A percentile compares a stretch with the other conserved stretches of the same genome.
phyloP scores from a whole-genome alignment of 2,113 vertebrate genomes.

The Dicaeum eximium region DNA sequence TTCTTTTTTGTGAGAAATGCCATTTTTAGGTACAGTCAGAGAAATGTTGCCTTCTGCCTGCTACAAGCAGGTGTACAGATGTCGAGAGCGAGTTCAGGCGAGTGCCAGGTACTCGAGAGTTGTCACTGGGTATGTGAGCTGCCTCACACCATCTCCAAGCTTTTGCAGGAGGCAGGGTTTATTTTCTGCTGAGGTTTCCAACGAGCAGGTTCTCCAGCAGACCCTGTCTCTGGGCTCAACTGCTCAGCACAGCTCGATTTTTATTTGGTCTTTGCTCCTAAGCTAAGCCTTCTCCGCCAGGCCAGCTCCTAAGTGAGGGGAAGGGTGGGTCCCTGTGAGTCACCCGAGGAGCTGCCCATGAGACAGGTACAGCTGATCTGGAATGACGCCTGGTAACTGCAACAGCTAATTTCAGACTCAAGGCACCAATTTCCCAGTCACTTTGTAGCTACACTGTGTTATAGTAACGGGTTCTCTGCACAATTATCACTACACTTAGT shows the following conservation, averaged over 20 bases:
- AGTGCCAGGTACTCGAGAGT: constrained; percentile 28
- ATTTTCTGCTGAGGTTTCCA: not conserved
- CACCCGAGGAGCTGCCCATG: constrained; percentile 30
- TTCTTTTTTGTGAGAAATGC: not conserved
- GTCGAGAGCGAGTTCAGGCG: not conserved
- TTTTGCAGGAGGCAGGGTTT: not conserved
- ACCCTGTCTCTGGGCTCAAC: not conserved
- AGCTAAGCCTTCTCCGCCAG: not conserved
- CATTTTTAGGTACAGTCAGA: constrained; percentile 31
- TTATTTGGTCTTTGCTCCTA: not conserved
- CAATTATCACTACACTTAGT: constrained; percentile 54
- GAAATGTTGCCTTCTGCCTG: constrained; percentile 44
- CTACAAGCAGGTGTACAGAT: constrained; percentile 56
- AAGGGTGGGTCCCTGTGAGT: not conserved
- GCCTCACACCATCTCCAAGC: not conserved
- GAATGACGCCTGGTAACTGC: constrained; percentile 61
- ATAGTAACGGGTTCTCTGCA: constrained; percentile 6
- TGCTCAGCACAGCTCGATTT: not conserved
- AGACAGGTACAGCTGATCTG: constrained; percentile 56
- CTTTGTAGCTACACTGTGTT: constrained; percentile 64
- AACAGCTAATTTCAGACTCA: constrained; percentile 68
- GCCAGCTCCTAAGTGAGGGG: not conserved
- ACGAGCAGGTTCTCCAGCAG: not conserved
- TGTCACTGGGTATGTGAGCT: constrained; percentile 1
- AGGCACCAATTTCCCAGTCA: constrained; percentile 71